Evolutionary conservation across 1,140 invertebrate genomes (phyloP), one percentile per base, ranked within the genome.

Genomic region (Lepidotrigona ventralis): DNA sequence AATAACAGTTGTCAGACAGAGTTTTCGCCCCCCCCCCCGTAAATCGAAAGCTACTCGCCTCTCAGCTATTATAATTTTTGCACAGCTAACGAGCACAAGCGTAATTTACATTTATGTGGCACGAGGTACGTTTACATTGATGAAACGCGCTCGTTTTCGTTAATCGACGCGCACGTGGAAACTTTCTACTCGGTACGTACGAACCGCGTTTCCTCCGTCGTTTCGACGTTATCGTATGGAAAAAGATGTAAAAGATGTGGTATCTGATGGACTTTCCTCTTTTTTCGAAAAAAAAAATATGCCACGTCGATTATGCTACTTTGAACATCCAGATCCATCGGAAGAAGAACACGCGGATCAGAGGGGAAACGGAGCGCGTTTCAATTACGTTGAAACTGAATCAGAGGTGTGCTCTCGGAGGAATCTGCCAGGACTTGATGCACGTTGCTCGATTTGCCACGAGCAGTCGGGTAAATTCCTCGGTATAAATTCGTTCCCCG

Each of bases 371-470:
- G 81, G 39, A 39, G 64, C 63, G 74, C 66, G 46, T 83, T 83
- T 83, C 81, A 64, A 83, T 83, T 83, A 77, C 66, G 29, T 29
- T 26, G n/a, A n/a, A n/a, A n/a, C 54, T 54, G 39, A 64, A 71
- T 78, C 64, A 53, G 39, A 78, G 75, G 63, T 74, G 54, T 23
- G 75, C 39, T 46, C 39, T 46, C 39, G 70, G 84, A 80, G 74
- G 85, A 87, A 85, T 81, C 69, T 73, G 58, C 58, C 53, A 33
- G 56, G 68, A 23, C 60, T 79, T 29, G 82, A 63, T 51, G 17
- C 26, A 19, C 26, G 68, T 15, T 46, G 75, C 26, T 71, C 82
- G 70, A 84, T 84, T 84, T 66, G 46, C 68, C 68, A 58, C 58
- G 68, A 64, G 58, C 39, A 46, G 58, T 21, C 17, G 58, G 21